phyloP scores from a whole-genome alignment of 2,797 vertebrate genomes.

The Lepus townsendii region DNA sequence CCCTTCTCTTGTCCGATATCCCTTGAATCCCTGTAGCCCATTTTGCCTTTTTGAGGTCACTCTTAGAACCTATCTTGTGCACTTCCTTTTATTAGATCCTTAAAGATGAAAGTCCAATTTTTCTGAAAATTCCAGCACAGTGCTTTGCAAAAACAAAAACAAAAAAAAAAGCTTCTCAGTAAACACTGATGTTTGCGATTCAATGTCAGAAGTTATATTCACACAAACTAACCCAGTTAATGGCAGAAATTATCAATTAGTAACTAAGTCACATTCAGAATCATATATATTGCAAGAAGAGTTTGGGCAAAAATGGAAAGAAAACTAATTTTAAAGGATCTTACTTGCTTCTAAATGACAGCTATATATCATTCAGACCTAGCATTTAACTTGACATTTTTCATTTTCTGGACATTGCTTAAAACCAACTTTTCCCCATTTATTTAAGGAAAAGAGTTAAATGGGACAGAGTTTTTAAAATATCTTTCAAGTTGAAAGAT shows the following conservation, averaged over 20 bases:
- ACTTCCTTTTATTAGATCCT: background rate
- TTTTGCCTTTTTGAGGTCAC: background rate
- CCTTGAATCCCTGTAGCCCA: background rate
- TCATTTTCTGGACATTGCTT: constrained; percentile 70
- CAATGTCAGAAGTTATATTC: constrained; percentile 26
- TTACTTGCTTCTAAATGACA: constrained; percentile 65
- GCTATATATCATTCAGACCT: constrained; percentile 53
- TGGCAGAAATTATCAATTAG: background rate
- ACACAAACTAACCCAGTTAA: constrained; percentile 42
- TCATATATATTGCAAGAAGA: constrained; percentile 16
- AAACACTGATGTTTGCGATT: constrained; percentile 17
- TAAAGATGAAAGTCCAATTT: background rate
- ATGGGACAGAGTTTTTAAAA: constrained; percentile 26
- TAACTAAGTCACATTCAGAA: constrained; percentile 9
- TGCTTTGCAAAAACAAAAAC: background rate
- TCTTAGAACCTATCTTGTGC: background rate
- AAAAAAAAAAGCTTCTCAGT: background rate
- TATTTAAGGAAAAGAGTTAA: constrained; percentile 67
- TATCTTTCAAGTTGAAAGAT: constrained; percentile 59
- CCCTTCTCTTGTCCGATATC: background rate
- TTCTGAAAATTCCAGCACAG: constrained; percentile 22
- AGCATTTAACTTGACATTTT: constrained; percentile 71
- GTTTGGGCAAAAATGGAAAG: background rate
- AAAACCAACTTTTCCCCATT: constrained; percentile 21
- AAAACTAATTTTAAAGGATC: background rate